Evolutionary conservation across 2,797 vertebrate genomes (phyloP).

Genomic region (Saxicola maurus): DNA sequence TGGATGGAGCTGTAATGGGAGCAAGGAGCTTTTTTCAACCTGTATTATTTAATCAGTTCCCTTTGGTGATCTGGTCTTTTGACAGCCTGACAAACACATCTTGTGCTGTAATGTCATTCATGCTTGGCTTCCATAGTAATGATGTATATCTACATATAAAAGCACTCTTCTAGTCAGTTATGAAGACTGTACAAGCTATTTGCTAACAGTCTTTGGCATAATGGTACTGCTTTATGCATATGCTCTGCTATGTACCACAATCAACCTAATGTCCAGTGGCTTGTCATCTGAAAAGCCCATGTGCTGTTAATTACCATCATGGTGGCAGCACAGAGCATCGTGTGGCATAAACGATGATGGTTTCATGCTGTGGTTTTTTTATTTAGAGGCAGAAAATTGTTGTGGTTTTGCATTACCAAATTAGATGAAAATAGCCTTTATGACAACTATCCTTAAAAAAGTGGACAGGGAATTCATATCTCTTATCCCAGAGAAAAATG

Average conservation of each 20-base stretch:
- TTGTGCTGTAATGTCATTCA: slow-evolving; percentile 29
- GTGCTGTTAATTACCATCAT: not conserved
- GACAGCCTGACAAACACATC: slow-evolving; percentile 51
- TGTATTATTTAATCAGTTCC: slow-evolving; percentile 22
- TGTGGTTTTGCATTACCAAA: not conserved
- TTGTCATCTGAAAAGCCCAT: not conserved
- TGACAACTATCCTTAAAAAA: not conserved
- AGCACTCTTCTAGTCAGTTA: slow-evolving; percentile 3
- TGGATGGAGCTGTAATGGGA: not conserved
- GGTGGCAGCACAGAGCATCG: not conserved
- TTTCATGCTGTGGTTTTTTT: not conserved
- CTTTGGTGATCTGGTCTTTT: slow-evolving; percentile 20
- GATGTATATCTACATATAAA: slow-evolving; percentile 30
- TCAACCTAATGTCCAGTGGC: slow-evolving; percentile 43
- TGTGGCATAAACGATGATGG: not conserved
- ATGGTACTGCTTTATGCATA: not conserved
- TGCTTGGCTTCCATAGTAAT: slow-evolving; percentile 37
- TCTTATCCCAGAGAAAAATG: not conserved
- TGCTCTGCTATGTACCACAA: not conserved
- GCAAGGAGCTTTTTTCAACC: not conserved
- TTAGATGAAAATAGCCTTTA: not conserved
- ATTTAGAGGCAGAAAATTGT: not conserved
- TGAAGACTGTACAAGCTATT: not conserved
- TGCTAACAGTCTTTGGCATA: slow-evolving; percentile 16
- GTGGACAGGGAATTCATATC: not conserved